A percentile compares a stretch with the other conserved stretches of the same genome.
Conservation (phyloP, 23 tunicate species). For the Ascidia mentula region DNA sequence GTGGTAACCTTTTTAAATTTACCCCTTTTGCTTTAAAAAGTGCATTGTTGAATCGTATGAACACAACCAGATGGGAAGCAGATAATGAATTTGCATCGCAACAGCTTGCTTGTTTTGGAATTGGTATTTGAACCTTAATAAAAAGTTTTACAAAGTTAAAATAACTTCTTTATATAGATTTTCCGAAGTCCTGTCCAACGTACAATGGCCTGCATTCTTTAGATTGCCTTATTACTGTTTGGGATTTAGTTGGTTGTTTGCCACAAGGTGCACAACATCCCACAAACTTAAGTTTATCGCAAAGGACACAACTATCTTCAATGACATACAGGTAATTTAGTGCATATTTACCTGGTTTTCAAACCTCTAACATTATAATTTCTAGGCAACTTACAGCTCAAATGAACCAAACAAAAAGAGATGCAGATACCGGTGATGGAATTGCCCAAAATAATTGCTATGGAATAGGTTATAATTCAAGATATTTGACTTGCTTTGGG, state of each 20-base stretch:
- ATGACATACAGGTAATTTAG: constrained; percentile 5
- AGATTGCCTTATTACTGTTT: constrained; percentile 12
- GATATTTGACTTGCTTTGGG: too few relatives aligned
- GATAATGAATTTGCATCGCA: constrained; percentile 16
- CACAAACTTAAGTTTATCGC: background rate
- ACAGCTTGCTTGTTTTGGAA: constrained; percentile 31
- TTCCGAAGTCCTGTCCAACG: constrained; percentile 11
- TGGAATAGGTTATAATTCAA: constrained; percentile 8
- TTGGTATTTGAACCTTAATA: constrained; percentile 19
- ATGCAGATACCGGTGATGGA: background rate
- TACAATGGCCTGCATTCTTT: constrained; percentile 10
- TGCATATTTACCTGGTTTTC: too few relatives aligned
- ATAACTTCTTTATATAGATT: background rate
- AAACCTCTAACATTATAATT: background rate
- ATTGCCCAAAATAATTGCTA: background rate
- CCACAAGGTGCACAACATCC: constrained; percentile 9
- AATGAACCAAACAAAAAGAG: background rate
- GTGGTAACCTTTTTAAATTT: too few relatives aligned
- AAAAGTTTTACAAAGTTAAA: too few relatives aligned
- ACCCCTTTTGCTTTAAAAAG: too few relatives aligned
- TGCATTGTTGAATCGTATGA: background rate
- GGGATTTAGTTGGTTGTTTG: background rate
- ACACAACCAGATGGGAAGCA: background rate
- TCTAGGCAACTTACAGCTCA: background rate
- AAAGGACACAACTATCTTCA: background rate